Evolutionary conservation across 2,113 vertebrate genomes (phyloP), one percentile per base, ranked within the genome.

Genomic region (Gambusia affinis): DNA sequence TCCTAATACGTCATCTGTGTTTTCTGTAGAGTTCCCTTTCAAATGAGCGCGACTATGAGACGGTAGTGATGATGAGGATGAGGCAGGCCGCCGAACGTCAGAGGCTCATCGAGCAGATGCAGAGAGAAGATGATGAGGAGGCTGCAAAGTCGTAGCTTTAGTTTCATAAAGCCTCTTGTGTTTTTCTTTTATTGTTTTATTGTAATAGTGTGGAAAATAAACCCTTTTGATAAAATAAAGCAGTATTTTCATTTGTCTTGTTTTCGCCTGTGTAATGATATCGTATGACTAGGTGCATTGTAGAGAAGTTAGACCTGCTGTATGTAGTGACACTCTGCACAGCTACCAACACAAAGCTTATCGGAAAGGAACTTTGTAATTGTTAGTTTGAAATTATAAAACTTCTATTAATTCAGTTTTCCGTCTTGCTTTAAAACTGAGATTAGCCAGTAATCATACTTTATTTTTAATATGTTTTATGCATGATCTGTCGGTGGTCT

Each of bases 41-140:
- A 39, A 97, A 92, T 0, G 97, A 97, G 63, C 93, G 96, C 15
- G 98, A 99, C 90, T 99, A 96, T 0, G 98, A 99, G 93, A 98
- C 97, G 72, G 89, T 99, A 64, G 98, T 99, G 92, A 89, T 99
- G 95, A 99, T 99, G 98, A 94, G 93, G 86, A 95, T 99, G 96
- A 95, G 98, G 68, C 98, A 98, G 81, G 98, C 97, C 0, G 97
- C 97, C 0, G 97, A 99, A 87, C 93, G 98, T 37, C 97, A 99
- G 90, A 95, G 91, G 78, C 95, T 99, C 24, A 98, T 98, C 0
- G 92, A 97, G 67, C 93, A 95, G 88, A 96, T 99, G 94, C 91
- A 94, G 88, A 90, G n/a, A 75, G 96, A 99, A 4, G 98, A 99
- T 0, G 89, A 96, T 4, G 95, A 95, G 0, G 94, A 88, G 5